Evolutionary conservation across 2,888 invertebrate genomes (phyloP).

Genomic region (Lithophane ornitopus): DNA sequence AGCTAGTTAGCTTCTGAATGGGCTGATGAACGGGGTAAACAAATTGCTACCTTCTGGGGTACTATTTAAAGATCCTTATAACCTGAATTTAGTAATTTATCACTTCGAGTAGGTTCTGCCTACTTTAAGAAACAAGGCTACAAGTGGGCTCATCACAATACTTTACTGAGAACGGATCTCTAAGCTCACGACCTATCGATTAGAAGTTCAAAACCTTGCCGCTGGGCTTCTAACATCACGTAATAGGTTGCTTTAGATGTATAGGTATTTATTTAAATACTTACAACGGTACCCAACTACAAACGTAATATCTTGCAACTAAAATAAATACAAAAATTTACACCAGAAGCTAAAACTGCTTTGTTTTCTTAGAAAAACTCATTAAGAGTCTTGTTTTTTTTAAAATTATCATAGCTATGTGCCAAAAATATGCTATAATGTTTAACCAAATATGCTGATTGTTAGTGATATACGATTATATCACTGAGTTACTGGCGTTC

Average conservation of each 20-base stretch:
- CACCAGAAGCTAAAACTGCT: conserved; percentile 1
- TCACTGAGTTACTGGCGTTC: conserved; percentile 45
- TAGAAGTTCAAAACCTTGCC: conserved; percentile 61
- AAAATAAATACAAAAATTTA: conserved; percentile 15
- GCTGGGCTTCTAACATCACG: conserved; percentile 50
- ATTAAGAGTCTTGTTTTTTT: conserved; percentile 37
- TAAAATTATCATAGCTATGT: conserved; percentile 26
- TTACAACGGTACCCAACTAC: neutral
- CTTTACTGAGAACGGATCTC: conserved; percentile 46
- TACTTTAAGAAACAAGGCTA: conserved; percentile 44
- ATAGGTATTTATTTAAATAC: conserved; percentile 6
- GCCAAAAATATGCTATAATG: conserved; percentile 42
- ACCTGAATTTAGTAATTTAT: conserved; percentile 46
- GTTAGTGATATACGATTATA: conserved; percentile 55
- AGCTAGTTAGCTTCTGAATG: conserved; percentile 25
- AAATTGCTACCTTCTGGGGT: conserved; percentile 11
- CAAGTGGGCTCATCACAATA: conserved; percentile 55
- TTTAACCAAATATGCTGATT: conserved; percentile 56
- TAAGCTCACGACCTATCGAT: conserved; percentile 60
- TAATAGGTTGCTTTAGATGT: conserved; percentile 14
- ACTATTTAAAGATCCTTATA: conserved; percentile 9
- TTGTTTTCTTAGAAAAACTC: conserved; percentile 48
- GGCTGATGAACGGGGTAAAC: conserved; percentile 5
- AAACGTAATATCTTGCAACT: conserved; percentile 10
- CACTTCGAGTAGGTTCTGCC: conserved; percentile 11